phyloP scores from a whole-genome alignment of 2,797 vertebrate genomes.

The Forpus xanthops region DNA sequence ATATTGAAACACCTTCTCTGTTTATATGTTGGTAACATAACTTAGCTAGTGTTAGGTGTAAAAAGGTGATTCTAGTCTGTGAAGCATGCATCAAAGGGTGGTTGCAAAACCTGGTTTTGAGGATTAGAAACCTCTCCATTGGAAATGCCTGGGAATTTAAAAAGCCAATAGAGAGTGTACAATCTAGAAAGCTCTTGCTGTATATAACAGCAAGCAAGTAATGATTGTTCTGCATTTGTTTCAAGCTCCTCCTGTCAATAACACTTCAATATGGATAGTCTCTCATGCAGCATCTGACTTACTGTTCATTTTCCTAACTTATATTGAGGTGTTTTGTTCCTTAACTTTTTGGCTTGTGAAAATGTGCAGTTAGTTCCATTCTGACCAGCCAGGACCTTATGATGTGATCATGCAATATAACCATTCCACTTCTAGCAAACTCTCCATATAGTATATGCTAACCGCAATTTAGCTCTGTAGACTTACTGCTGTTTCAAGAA shows the following conservation, averaged over 20 bases:
- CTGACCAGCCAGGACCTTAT: not conserved
- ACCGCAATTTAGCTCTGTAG: not conserved
- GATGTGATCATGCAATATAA: not conserved
- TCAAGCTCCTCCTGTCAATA: not conserved
- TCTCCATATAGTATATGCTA: fast-evolving
- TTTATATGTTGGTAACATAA: not conserved
- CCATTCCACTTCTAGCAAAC: not conserved
- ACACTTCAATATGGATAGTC: not conserved
- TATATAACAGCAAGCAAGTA: not conserved
- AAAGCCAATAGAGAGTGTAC: too few relatives aligned
- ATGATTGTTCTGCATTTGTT: not conserved
- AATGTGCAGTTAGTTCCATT: not conserved
- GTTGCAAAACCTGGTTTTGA: not conserved
- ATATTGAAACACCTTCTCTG: not conserved
- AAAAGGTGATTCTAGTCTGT: not conserved
- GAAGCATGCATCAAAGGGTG: not conserved
- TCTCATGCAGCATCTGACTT: not conserved
- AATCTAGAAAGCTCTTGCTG: not conserved
- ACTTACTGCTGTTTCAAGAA: not conserved
- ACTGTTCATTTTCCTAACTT: not conserved
- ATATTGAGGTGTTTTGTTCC: not conserved
- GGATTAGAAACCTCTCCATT: not conserved
- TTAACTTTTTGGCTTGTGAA: not conserved
- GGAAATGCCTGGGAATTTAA: not conserved
- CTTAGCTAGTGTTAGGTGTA: not conserved